Evolutionary conservation across 2,888 invertebrate species (phyloP), one percentile per base, ranked within the genome.

Genomic region (Rhogogaster chlorosoma): DNA sequence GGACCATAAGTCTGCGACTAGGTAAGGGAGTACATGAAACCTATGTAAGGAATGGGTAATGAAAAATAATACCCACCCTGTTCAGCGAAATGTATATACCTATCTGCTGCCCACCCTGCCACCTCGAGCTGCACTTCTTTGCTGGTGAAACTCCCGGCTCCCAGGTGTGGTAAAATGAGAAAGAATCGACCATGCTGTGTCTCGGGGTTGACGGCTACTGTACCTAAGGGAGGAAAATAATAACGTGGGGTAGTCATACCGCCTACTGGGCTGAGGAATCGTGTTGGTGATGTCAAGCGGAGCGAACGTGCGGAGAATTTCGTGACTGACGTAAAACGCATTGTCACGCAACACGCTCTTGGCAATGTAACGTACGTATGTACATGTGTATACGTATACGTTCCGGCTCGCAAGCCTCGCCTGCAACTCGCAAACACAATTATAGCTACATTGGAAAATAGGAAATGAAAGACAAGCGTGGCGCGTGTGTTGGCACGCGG

Each of bases 301-400:
- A 70, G 77, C 85, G 86, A 67, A 90, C 89, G 89, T 89, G 90
- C 86, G 83, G 86, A 73, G 89, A 90, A 90, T 90, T 88, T 89
- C 88, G 89, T 88, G 87, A 57, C 86, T 64, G 87, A 87, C 85
- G 87, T 88, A 91, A 53, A 90, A 89, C 87, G 88, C 87, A 86
- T 85, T 83, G 87, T 89, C 89, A 90, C 89, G 88, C 90, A 82
- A 90, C 86, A 22, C 57, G 73, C 61, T 22, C 38, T 36, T 36
- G 75, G 38, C 15, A 49, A n/a, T 5, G 9, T 71, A 45, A 12
- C 36, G 36, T 36, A 45, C 15, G 12, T 12, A 45, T 12, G 12
- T 45, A 29, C 42, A 1, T 61, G 3, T 3, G 12, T 61, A 22
- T 61, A 61, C n/a, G 0, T 49, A 49, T 12, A 45, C 15, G 22